Conservation (phyloP, 2,113 vertebrate genomes). For the Takifugu flavidus region DNA sequence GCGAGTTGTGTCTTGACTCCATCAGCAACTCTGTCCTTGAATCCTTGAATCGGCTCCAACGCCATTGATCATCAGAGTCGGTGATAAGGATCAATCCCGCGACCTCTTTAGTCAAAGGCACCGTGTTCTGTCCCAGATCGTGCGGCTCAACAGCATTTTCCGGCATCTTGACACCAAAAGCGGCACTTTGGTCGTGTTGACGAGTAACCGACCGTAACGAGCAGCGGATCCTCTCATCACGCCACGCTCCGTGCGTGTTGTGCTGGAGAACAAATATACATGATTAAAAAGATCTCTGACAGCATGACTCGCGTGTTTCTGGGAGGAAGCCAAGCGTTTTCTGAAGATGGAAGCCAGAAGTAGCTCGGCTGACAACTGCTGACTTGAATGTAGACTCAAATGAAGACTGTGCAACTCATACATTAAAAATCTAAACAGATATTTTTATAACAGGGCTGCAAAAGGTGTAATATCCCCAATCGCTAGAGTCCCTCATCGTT, state of each 20-base stretch:
- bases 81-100: conserved; percentile 19
- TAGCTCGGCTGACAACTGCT: no score
- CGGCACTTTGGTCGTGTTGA: background rate
- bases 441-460: no score
- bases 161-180: background rate
- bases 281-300: conserved; percentile 33
- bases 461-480: no score
- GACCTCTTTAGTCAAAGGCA: conserved; percentile 4
- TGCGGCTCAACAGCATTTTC: conserved; percentile 1
- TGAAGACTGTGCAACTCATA: no score
- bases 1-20: no score
- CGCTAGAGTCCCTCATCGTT: no score
- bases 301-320: conserved; percentile 31
- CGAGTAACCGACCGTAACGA: conserved; percentile 5
- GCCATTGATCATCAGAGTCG: conserved; percentile 28
- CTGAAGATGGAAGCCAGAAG: conserved; percentile 20
- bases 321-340: conserved; percentile 29
- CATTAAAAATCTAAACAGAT: no score
- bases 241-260: conserved; percentile 19
- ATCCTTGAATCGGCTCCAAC: no score
- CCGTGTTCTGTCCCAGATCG: conserved; percentile 1
- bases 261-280: conserved; percentile 9
- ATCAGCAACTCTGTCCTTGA: no score
- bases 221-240: background rate
- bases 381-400: no score